Evolutionary conservation across 2,797 vertebrate genomes (phyloP).

Genomic region (Nannoperca obscura): DNA sequence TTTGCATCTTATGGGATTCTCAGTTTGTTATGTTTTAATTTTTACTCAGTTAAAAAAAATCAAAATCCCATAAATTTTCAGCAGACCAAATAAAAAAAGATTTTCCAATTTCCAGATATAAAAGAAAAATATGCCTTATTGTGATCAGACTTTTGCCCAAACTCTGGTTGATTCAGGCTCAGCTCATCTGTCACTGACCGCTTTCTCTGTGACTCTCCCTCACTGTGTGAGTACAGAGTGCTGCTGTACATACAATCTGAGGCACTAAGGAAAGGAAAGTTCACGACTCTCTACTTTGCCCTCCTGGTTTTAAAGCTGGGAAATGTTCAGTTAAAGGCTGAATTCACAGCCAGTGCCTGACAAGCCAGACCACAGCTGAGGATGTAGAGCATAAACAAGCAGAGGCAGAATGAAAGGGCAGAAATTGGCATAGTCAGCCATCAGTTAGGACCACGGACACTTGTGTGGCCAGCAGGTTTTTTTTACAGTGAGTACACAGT

Average conservation of each 20-base stretch:
- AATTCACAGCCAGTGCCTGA: slow-evolving; percentile 29
- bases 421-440: not conserved
- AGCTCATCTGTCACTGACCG: slow-evolving; percentile 20
- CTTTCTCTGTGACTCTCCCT: slow-evolving; percentile 6
- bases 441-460: not conserved
- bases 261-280: slow-evolving; percentile 40
- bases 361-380: slow-evolving; percentile 18
- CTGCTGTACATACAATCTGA: slow-evolving; percentile 12
- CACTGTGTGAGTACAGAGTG: slow-evolving; percentile 10
- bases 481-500: not conserved
- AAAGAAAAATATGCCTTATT: slow-evolving; percentile 11
- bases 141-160: not conserved
- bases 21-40: slow-evolving; percentile 14
- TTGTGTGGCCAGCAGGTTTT: slow-evolving; percentile 10
- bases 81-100: not conserved
- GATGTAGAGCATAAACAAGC: slow-evolving; percentile 12
- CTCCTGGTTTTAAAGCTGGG: slow-evolving; percentile 36
- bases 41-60: slow-evolving; percentile 11
- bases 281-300: slow-evolving; percentile 31
- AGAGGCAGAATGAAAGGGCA: slow-evolving; percentile 13
- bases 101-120: slow-evolving; percentile 14
- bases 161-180: not conserved
- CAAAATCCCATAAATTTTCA: not conserved
- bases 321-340: slow-evolving; percentile 19
- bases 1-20: slow-evolving; percentile 23